phyloP scores from a whole-genome alignment of 1,140 invertebrate species.

The Panonychus citri region DNA sequence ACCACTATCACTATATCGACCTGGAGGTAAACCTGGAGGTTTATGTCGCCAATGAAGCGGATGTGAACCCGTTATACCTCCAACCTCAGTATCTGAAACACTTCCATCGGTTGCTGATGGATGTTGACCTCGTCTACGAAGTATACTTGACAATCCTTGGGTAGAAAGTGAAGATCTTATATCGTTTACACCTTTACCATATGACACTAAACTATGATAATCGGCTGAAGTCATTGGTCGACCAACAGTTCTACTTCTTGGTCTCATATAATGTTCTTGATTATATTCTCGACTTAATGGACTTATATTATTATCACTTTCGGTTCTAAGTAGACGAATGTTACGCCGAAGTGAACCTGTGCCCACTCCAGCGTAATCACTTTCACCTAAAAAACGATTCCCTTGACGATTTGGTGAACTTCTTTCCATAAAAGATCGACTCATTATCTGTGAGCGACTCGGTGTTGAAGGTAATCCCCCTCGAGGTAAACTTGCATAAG shows the following conservation, averaged over 20 bases:
- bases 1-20: neutral
- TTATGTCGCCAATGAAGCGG: constrained; percentile 14
- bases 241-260: constrained; percentile 11
- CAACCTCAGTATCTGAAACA: constrained; percentile 79
- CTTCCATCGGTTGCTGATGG: constrained; percentile 41
- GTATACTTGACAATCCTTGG: constrained; percentile 2
- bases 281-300: constrained; percentile 11
- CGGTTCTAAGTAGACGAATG: constrained; percentile 16
- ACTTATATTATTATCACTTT: constrained; percentile 20
- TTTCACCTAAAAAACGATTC: constrained; percentile 42
- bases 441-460: neutral
- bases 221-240: constrained; percentile 9
- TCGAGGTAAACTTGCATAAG: neutral
- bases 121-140: constrained; percentile 14
- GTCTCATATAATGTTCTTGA: constrained; percentile 9
- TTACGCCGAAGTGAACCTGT: constrained; percentile 5
- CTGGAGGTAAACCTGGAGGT: no score
- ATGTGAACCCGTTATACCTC: constrained; percentile 38
- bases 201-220: neutral
- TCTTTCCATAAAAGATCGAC: constrained; percentile 4
- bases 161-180: constrained; percentile 1
- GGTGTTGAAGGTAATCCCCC: constrained; percentile 9
- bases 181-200: neutral
- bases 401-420: constrained; percentile 35
- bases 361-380: constrained; percentile 18